phyloP scores from a whole-genome alignment of 2,797 vertebrate species.

The Parotocinclus haroldoi region DNA sequence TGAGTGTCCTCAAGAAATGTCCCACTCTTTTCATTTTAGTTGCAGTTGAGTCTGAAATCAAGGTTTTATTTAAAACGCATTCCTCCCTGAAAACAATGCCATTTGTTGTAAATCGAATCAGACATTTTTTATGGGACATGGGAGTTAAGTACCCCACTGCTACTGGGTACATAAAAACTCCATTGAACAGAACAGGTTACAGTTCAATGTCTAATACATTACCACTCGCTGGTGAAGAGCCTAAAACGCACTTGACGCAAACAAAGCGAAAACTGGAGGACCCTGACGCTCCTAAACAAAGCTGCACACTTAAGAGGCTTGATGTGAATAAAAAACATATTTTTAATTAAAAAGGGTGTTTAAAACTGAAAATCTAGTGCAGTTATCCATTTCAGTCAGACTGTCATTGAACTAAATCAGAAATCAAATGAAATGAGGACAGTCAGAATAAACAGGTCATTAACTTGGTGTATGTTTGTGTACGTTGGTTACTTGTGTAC shows the following conservation, averaged over 20 bases:
- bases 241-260: constrained; percentile 36
- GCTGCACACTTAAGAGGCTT: constrained; percentile 17
- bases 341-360: constrained; percentile 1
- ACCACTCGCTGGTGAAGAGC: constrained; percentile 40
- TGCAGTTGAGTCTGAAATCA: constrained; percentile 7
- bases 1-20: constrained; percentile 15
- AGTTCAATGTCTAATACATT: constrained; percentile 51
- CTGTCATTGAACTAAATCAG: constrained; percentile 40
- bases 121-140: constrained; percentile 37
- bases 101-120: constrained; percentile 31
- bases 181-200: constrained; percentile 46
- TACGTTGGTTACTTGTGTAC: too few species aligned
- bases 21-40: too few species aligned
- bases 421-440: constrained; percentile 15
- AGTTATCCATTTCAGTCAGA: constrained; percentile 33
- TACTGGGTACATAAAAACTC: constrained; percentile 39
- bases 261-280: constrained; percentile 33
- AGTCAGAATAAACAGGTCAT: background rate
- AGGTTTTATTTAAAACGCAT: constrained; percentile 23
- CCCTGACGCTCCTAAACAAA: constrained; percentile 36
- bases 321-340: constrained; percentile 21
- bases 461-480: too few species aligned
- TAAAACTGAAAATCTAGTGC: constrained; percentile 29
- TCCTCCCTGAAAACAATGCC: constrained; percentile 23
- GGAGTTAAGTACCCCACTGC: constrained; percentile 49